A percentile compares a stretch with the other conserved stretches of the same genome.
phyloP scores from a whole-genome alignment of 2,113 vertebrate genomes.

The Cyprinus carpio region DNA sequence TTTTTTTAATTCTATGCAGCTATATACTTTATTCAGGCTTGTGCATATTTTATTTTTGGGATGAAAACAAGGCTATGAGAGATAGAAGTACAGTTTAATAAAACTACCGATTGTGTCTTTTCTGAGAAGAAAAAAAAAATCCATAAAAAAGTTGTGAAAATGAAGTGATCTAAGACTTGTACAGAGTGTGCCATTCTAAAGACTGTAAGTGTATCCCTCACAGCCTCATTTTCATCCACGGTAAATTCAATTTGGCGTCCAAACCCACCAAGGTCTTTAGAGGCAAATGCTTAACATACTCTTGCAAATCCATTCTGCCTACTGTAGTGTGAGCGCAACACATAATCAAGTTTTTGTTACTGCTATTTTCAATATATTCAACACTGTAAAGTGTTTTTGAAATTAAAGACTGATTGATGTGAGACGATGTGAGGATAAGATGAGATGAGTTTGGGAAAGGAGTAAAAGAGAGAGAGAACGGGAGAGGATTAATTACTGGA shows the following conservation, averaged over 20 bases:
- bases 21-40: not conserved
- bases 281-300: not conserved
- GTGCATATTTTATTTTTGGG: too few relatives aligned
- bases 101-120: not conserved
- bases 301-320: not conserved
- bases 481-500: constrained; percentile 53
- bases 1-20: not conserved
- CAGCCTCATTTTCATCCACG: too few relatives aligned
- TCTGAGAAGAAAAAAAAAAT: not conserved
- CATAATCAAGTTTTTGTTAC: not conserved
- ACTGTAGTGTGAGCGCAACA: not conserved
- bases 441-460: constrained; percentile 5
- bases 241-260: not conserved
- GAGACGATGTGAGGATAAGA: constrained; percentile 9
- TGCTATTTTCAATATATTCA: not conserved
- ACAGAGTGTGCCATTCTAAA: not conserved
- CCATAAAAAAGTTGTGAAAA: not conserved
- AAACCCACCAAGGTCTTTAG: not conserved
- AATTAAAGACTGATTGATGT: constrained; percentile 4
- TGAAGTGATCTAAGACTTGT: too few relatives aligned
- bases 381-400: not conserved
- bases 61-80: too few relatives aligned
- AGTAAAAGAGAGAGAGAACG: not conserved
- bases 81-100: not conserved
- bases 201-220: too few relatives aligned